A percentile compares a stretch with the other conserved stretches of the same genome.
phyloP scores from a whole-genome alignment of 2,113 vertebrate species.

The Hassar affinis region DNA sequence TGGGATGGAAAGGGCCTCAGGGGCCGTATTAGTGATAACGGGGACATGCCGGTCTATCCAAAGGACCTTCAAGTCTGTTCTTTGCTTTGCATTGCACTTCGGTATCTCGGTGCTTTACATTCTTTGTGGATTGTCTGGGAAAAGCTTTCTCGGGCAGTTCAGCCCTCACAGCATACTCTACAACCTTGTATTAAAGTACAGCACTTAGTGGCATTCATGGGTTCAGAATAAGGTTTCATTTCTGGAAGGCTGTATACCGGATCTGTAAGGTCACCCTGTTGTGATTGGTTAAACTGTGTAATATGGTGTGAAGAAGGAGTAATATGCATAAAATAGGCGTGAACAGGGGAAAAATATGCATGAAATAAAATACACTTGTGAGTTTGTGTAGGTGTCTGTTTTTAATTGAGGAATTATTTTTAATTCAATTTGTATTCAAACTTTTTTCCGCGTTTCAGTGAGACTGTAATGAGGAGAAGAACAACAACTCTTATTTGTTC shows the following conservation, averaged over 20 bases:
- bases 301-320: background rate
- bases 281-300: background rate
- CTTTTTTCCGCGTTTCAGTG: background rate
- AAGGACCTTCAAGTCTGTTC: constrained; percentile 9
- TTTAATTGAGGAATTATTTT: background rate
- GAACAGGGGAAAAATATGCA: background rate
- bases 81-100: background rate
- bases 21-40: constrained; percentile 2
- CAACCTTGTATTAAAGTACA: background rate
- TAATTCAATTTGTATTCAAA: background rate
- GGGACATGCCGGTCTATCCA: background rate
- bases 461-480: background rate
- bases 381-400: background rate
- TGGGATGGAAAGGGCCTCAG: constrained; percentile 22
- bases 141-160: background rate
- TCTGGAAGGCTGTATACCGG: background rate
- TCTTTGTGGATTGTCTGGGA: background rate
- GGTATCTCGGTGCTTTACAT: background rate
- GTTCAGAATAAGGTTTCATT: background rate
- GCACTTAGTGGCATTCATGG: background rate
- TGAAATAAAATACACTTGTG: background rate
- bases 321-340: background rate
- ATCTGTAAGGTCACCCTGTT: background rate
- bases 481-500: background rate
- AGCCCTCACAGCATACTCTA: background rate